Percentiles rank a stretch among this genome's conserved stretches.
Evolutionary conservation across 2,113 vertebrate species (phyloP).

Genomic region (Pygoscelis antarcticus): DNA sequence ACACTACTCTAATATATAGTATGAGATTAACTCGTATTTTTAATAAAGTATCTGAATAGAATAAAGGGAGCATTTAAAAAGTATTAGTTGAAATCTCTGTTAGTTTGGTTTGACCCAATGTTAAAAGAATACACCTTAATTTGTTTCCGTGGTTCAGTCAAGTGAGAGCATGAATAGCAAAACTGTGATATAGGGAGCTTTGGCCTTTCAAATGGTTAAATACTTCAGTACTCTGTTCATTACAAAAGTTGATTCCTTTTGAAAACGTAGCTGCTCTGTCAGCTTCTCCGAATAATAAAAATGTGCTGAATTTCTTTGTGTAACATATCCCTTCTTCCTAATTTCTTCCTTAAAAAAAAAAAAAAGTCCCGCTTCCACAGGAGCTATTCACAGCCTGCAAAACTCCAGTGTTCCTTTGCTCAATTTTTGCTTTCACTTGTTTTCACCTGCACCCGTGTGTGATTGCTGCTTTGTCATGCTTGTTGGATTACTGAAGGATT

Average conservation of each 20-base stretch:
- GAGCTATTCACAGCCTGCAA: not conserved
- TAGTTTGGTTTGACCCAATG: not conserved
- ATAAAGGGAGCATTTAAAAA: slow-evolving; percentile 15
- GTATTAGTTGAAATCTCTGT: slow-evolving; percentile 12
- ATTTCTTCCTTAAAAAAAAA: not conserved
- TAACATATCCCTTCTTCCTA: not conserved
- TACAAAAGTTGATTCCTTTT: slow-evolving; percentile 11
- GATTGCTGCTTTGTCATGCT: not conserved
- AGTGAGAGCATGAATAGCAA: not conserved
- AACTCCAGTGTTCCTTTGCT: fast-evolving
- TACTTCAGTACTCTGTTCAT: not conserved
- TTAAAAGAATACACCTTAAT: not conserved
- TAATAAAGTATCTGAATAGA: not conserved
- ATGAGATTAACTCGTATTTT: not conserved
- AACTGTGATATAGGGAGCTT: not conserved
- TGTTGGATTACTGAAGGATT: not conserved
- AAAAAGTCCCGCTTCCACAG: not conserved
- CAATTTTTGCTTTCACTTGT: not conserved
- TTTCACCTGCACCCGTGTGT: not conserved
- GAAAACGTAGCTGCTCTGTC: not conserved
- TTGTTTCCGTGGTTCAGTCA: not conserved
- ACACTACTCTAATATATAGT: slow-evolving; percentile 12
- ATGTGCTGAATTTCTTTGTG: not conserved
- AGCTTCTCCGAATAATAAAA: not conserved
- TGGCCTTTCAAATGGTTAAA: not conserved